A percentile compares a stretch with the other conserved stretches of the same genome.
Conservation (phyloP, 1,140 invertebrate genomes). For the Brachionus calyciflorus region DNA sequence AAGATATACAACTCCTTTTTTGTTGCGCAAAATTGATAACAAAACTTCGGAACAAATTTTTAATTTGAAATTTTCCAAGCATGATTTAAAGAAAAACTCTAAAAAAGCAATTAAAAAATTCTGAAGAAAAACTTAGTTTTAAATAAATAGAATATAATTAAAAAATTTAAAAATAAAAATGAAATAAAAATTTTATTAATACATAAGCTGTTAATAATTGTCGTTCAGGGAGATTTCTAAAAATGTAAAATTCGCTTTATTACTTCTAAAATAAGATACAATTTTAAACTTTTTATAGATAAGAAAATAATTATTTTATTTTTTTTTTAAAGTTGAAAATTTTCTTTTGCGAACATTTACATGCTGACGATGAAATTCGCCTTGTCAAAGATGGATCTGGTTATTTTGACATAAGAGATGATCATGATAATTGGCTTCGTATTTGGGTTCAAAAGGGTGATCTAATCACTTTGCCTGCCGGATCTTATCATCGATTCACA, state of each 20-base stretch:
- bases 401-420: constrained; percentile 92
- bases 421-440: constrained; percentile 85
- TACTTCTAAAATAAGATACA: too few relatives aligned
- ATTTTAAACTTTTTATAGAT: neutral
- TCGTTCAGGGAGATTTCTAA: too few relatives aligned
- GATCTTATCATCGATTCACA: constrained; percentile 95
- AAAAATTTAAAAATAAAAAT: neutral
- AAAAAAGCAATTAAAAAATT: neutral
- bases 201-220: too few relatives aligned
- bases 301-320: constrained; percentile 51
- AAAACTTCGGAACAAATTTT: neutral
- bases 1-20: too few relatives aligned
- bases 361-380: constrained; percentile 95
- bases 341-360: constrained; percentile 90
- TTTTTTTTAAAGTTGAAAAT: constrained; percentile 66
- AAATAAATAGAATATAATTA: neutral
- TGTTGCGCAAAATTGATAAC: neutral
- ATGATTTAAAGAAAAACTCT: neutral
- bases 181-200: neutral
- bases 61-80: neutral
- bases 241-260: too few relatives aligned
- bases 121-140: neutral
- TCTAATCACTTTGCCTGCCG: constrained; percentile 86
- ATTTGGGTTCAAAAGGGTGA: constrained; percentile 80
- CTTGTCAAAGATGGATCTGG: constrained; percentile 79